Evolutionary conservation across 2,797 vertebrate genomes (phyloP).

Genomic region (Premnoplex brunnescens): DNA sequence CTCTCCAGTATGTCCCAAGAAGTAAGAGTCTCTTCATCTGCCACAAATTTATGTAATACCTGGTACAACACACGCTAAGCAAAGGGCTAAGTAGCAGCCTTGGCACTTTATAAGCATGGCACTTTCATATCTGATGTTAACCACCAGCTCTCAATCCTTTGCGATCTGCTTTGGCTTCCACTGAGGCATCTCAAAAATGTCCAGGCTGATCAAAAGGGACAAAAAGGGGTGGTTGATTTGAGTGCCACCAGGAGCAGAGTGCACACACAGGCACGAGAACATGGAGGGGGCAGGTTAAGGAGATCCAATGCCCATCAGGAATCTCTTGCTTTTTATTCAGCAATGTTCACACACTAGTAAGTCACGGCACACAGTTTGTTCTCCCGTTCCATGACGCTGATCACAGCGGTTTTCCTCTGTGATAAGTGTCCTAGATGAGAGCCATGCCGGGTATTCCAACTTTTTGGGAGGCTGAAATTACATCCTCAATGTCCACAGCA

Average conservation of each 20-base stretch:
- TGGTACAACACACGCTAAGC: neutral
- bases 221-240: neutral
- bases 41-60: neutral
- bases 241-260: neutral
- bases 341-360: neutral
- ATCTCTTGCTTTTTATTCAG: neutral
- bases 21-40: neutral
- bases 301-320: neutral
- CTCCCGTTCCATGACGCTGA: neutral
- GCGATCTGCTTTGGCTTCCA: neutral
- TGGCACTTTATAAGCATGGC: neutral
- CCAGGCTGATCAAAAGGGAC: neutral
- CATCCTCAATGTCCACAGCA: neutral
- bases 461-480: neutral
- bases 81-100: neutral
- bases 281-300: neutral
- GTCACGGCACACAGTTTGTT: fast-evolving
- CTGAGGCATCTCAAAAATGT: neutral
- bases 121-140: neutral
- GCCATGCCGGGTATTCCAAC: neutral
- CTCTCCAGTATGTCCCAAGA: neutral
- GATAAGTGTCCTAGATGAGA: neutral
- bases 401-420: neutral
- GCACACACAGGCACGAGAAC: neutral
- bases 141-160: neutral